Percentiles rank a stretch among this genome's conserved stretches.
These are phyloP conservation scores for Tetragnatha versicolor DNA, from an alignment of 1,140 invertebrate genomes.

Conservation along the genomic window DNA sequence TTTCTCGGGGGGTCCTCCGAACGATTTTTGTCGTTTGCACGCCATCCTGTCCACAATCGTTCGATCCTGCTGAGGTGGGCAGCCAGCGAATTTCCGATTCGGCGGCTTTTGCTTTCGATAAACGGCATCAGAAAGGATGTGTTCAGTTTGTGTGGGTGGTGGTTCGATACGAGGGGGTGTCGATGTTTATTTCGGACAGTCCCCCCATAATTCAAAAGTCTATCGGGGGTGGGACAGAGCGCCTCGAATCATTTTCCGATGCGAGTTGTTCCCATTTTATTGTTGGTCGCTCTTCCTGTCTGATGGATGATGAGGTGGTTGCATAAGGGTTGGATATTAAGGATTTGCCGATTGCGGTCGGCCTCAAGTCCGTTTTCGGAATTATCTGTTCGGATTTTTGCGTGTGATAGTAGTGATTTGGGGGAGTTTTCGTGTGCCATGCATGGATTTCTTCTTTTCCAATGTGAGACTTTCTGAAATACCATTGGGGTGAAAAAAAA, in stretches of 20 bases:
- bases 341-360: no score
- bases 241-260: constrained; percentile 37
- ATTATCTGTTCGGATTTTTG: no score
- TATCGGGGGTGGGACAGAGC: constrained; percentile 3
- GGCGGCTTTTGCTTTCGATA: constrained; percentile 55
- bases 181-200: constrained; percentile 39
- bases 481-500: no score
- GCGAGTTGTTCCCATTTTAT: neutral
- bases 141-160: constrained; percentile 1
- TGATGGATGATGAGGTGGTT: neutral
- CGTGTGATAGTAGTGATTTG: no score
- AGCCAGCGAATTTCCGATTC: constrained; percentile 51
- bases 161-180: neutral
- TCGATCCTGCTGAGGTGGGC: constrained; percentile 46
- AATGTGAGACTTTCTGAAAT: no score
- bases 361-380: no score
- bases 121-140: constrained; percentile 15
- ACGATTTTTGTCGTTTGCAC: constrained; percentile 10
- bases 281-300: neutral
- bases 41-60: constrained; percentile 38
- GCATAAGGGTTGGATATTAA: no score
- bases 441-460: no score
- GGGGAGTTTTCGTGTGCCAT: no score
- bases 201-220: constrained; percentile 37
- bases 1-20: neutral